Base-by-base conservation (phyloP, 1,140 invertebrate genomes). In the Drosophila lacertosa region DNA sequence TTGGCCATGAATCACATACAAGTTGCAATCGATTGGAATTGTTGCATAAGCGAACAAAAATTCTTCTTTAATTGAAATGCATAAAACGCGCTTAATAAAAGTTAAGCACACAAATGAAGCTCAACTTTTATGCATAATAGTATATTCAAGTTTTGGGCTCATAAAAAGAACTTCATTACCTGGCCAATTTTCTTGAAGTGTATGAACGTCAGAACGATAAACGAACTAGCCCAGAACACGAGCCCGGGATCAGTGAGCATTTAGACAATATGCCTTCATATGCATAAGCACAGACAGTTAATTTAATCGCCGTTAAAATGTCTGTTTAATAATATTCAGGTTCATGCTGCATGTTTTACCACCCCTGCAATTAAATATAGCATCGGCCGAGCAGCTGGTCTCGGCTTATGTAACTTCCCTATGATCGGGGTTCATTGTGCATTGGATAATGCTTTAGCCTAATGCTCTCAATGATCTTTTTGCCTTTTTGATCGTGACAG, bases 331-430 rank as follows among this genome's bases (percentile, higher is more conserved):
- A 82, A 48, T 82, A 82, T 82, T 82, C 78, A 67, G 68, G 71
- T 82, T 81, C 78, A 82, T 81, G 78, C 64, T 60, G 22, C 29
- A 47, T 11, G 72, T 24, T 24, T 24, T 6, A 50, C 22, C 39
- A 63, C 57, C 74, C 78, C 78, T 82, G 63, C 78, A 82, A 82
- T 82, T 82, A 82, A 50, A 64, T 35, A 15, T 24, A 22, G 33
- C 13, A 22, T 44, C 20, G 0, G 20, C 11, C 20, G 22, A 24
- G 6, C 33, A 13, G 51, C 48, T 51, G 48, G 16, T 26, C 20
- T 47, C 11, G 22, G 13, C 48, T 50, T 71, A 45, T 51, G 51
- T 58, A 70, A 37, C 55, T 24, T 20, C 42, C 24, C 24, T 51
- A 45, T 32, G 26, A 69, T 69, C 54, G 63, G 63, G 62, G 68